Conservation (phyloP, 2,797 vertebrate species). For the Steatocranus sp. region DNA sequence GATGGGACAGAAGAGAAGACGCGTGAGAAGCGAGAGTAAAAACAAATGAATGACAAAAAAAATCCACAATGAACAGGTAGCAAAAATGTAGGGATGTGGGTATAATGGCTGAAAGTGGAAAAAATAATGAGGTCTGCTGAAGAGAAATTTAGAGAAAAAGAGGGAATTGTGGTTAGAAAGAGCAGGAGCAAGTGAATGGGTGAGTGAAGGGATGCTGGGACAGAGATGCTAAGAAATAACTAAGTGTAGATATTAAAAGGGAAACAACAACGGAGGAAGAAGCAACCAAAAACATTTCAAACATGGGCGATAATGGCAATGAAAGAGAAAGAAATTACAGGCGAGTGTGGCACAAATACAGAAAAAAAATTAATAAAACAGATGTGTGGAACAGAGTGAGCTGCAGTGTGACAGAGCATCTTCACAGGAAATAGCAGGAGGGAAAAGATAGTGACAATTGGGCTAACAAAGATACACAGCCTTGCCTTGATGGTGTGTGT, state of each 20-base stretch:
- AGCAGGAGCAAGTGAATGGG: neutral
- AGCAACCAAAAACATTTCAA: neutral
- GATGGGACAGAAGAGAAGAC: slow-evolving; percentile 14
- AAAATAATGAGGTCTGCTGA: slow-evolving; percentile 46
- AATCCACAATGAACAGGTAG: slow-evolving; percentile 17
- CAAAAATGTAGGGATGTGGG: slow-evolving; percentile 5
- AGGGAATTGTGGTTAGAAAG: neutral
- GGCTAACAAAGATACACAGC: slow-evolving; percentile 68
- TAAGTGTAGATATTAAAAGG: neutral
- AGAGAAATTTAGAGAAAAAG: slow-evolving; percentile 2
- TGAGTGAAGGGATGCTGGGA: slow-evolving; percentile 15
- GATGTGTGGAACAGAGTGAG: neutral
- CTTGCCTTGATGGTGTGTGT: slow-evolving; percentile 48
- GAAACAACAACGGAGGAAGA: neutral
- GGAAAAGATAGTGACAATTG: slow-evolving; percentile 55
- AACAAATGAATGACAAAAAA: slow-evolving; percentile 13
- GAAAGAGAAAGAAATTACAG: neutral
- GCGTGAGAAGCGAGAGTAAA: neutral
- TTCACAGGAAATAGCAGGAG: slow-evolving; percentile 51
- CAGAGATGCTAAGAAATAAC: slow-evolving; percentile 13
- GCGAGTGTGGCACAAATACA: neutral
- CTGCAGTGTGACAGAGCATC: slow-evolving; percentile 38
- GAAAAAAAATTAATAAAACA: neutral
- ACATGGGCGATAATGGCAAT: neutral
- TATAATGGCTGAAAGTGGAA: slow-evolving; percentile 10